Evolutionary conservation across 2,888 invertebrate species (phyloP).

Genomic region (Stenchaetothrips biformis): DNA sequence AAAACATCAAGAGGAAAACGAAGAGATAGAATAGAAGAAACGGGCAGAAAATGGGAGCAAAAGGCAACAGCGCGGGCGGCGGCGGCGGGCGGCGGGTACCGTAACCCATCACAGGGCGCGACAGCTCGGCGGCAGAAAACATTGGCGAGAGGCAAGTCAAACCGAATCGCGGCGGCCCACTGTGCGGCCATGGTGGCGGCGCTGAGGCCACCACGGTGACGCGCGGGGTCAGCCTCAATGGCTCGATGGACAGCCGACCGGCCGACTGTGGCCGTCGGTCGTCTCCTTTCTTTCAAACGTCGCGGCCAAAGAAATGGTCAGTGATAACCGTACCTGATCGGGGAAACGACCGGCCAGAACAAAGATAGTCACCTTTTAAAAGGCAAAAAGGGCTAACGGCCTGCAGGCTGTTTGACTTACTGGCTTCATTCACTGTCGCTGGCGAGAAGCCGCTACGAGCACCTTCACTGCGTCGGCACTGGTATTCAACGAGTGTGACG

Average conservation of each 20-base stretch:
- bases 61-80: not conserved
- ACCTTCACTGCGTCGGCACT: too few species aligned
- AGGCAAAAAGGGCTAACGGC: not conserved
- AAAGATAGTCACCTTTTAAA: not conserved
- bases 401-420: not conserved
- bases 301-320: not conserved
- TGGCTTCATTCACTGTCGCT: too few species aligned
- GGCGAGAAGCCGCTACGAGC: too few species aligned
- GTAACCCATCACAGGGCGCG: not conserved
- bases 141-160: not conserved
- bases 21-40: too few species aligned
- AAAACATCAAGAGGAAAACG: too few species aligned
- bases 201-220: not conserved
- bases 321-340: conserved; percentile 1
- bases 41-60: not conserved
- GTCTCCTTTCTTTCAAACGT: not conserved
- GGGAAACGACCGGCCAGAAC: not conserved
- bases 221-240: not conserved
- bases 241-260: not conserved
- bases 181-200: not conserved
- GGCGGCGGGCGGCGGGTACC: not conserved
- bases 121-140: not conserved
- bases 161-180: not conserved
- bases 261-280: not conserved
- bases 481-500: too few species aligned